These are phyloP conservation scores for Parasteatoda tepidariorum DNA, from an alignment of 1,140 invertebrate genomes.

Conservation along the genomic window DNA sequence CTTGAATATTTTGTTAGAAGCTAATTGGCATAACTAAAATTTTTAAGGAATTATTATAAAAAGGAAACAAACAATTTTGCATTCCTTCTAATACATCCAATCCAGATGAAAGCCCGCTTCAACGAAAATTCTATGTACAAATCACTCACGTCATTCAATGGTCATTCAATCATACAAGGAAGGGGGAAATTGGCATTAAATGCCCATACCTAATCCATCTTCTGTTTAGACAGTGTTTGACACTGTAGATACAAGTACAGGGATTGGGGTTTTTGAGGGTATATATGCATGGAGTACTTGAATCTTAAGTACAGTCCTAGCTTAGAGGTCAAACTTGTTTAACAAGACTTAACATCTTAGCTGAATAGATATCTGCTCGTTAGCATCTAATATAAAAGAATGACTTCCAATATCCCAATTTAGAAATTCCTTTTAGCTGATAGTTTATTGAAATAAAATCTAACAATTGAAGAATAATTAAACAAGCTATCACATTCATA, in stretches of 20 bases:
- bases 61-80: conserved; percentile 32
- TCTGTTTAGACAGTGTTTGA: conserved; percentile 60
- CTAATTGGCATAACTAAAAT: no score
- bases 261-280: conserved; percentile 25
- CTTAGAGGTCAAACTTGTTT: conserved; percentile 44
- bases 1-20: no score
- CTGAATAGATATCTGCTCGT: background rate
- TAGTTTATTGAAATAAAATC: no score
- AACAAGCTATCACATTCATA: no score
- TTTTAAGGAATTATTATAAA: no score
- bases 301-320: conserved; percentile 6
- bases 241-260: conserved; percentile 51
- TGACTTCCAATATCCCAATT: background rate
- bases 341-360: conserved; percentile 49
- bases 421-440: no score
- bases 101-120: conserved; percentile 48
- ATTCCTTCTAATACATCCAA: background rate
- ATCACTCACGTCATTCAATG: conserved; percentile 23
- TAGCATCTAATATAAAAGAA: background rate
- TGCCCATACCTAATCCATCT: conserved; percentile 25
- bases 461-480: no score
- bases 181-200: conserved; percentile 54
- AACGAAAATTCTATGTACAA: conserved; percentile 27
- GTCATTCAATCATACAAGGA: conserved; percentile 12
- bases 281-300: conserved; percentile 21